Conservation (phyloP, 1,140 invertebrate species). For the Bemisia tabaci region DNA sequence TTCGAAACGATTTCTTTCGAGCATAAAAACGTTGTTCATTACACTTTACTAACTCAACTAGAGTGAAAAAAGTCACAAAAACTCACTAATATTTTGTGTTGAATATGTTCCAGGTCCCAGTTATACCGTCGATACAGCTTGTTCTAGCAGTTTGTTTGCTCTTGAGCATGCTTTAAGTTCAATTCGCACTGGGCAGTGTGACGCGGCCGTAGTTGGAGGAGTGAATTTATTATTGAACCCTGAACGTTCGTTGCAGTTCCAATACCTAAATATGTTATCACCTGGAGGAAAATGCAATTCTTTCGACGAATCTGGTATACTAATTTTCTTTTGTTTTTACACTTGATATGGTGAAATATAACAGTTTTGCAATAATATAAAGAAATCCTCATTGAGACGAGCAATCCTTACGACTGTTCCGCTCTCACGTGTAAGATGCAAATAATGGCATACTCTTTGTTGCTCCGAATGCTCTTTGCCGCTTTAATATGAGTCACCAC, state of each 20-base stretch:
- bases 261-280: conserved; percentile 14
- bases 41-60: neutral
- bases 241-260: conserved; percentile 37
- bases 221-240: conserved; percentile 42
- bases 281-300: conserved; percentile 14
- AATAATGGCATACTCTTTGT: neutral
- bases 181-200: conserved; percentile 41
- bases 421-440: neutral
- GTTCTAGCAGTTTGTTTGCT: conserved; percentile 14
- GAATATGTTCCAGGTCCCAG: conserved; percentile 17
- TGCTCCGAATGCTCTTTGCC: neutral
- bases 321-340: too few species aligned
- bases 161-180: conserved; percentile 35
- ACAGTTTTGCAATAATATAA: too few species aligned
- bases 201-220: conserved; percentile 47
- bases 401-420: neutral
- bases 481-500: conserved; percentile 1
- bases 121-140: conserved; percentile 19
- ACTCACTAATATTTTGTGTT: neutral
- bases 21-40: neutral
- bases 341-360: too few species aligned
- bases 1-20: neutral
- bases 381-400: neutral
- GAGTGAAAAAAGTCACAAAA: neutral
- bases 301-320: conserved; percentile 13